Conservation (phyloP, 2,113 vertebrate genomes). For the Pipra filicauda region DNA sequence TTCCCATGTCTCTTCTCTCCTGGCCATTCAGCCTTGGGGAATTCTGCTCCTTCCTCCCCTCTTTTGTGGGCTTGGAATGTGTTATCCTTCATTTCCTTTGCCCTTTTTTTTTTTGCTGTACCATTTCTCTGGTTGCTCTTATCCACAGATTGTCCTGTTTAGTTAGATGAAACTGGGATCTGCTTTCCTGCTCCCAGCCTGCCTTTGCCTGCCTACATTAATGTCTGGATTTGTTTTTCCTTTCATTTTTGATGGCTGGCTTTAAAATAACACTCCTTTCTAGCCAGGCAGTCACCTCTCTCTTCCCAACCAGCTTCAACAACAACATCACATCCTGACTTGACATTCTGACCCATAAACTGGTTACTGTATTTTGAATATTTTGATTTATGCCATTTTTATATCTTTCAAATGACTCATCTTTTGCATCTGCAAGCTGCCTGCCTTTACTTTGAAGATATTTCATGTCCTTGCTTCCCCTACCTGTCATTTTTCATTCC, state of each 20-base stretch:
- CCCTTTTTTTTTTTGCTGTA: background rate
- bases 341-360: conserved; percentile 1
- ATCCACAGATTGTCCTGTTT: background rate
- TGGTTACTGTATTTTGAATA: background rate
- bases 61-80: background rate
- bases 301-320: background rate
- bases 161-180: background rate
- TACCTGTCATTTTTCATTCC: background rate
- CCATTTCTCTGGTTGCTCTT: background rate
- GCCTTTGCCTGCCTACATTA: background rate
- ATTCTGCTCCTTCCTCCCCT: background rate
- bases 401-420: background rate
- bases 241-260: background rate
- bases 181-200: background rate
- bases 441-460: background rate
- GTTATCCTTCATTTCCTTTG: background rate
- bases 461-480: background rate
- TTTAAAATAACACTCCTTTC: background rate
- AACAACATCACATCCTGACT: background rate
- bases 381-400: background rate
- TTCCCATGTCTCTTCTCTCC: background rate
- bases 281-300: background rate
- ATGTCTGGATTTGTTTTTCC: background rate
- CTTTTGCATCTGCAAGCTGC: background rate
- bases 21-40: background rate